phyloP scores from a whole-genome alignment of 2,113 vertebrate species.

The Oryzias curvinotus region DNA sequence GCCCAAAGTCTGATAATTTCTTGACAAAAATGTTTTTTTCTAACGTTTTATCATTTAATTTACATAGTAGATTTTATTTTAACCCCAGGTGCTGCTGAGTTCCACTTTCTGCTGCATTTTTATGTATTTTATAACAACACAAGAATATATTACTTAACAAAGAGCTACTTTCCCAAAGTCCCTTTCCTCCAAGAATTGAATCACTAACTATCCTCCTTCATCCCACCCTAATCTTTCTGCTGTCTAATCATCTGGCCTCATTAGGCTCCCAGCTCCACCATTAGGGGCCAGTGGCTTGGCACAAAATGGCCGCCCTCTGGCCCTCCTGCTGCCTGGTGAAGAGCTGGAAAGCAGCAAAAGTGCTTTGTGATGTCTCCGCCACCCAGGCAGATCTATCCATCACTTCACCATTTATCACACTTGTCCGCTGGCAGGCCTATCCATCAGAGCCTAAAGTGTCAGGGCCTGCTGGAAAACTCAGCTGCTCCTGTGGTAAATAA shows the following conservation, averaged over 20 bases:
- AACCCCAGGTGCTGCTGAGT: too few species aligned
- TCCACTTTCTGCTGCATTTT: neutral
- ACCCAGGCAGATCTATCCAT: conserved; percentile 60
- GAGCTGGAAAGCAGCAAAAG: conserved; percentile 47
- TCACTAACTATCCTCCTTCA: conserved; percentile 3
- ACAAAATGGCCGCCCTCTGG: conserved; percentile 68
- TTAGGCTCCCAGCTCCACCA: conserved; percentile 40
- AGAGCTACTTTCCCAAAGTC: conserved; percentile 3
- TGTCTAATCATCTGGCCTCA: conserved; percentile 62
- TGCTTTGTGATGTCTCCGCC: conserved; percentile 52
- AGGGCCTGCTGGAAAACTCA: conserved; percentile 49
- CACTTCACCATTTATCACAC: conserved; percentile 65
- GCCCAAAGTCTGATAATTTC: too few species aligned
- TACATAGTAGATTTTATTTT: too few species aligned
- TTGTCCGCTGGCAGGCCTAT: conserved; percentile 54
- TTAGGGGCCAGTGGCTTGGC: conserved; percentile 57
- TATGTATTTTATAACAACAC: neutral
- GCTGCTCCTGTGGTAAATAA: conserved; percentile 59
- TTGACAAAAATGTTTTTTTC: too few species aligned
- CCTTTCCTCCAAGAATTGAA: conserved; percentile 20
- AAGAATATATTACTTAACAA: neutral
- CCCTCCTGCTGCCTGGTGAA: conserved; percentile 56
- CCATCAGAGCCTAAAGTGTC: conserved; percentile 66
- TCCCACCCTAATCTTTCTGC: conserved; percentile 24
- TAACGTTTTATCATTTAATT: too few species aligned